Conservation (phyloP, 2,888 invertebrate genomes). For the Xestia c-nigrum region DNA sequence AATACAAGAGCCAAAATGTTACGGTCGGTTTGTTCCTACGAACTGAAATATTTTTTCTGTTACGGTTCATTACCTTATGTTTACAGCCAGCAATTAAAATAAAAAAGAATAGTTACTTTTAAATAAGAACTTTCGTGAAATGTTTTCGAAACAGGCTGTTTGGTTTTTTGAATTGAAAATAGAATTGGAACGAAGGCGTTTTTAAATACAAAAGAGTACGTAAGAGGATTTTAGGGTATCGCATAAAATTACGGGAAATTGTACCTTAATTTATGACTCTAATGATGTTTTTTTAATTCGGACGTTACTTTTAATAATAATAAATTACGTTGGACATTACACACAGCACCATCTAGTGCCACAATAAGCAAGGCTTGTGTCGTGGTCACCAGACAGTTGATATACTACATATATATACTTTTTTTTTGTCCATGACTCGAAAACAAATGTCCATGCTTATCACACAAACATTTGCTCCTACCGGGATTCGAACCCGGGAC, state of each 20-base stretch:
- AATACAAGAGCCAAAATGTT: slow-evolving; percentile 42
- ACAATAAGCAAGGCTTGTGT: too few species aligned
- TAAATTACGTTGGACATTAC: too few species aligned
- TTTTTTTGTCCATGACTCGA: too few species aligned
- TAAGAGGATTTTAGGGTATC: neutral
- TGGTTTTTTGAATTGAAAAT: slow-evolving; percentile 39
- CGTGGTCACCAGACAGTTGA: too few species aligned
- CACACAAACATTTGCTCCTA: too few species aligned
- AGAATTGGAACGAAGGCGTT: slow-evolving; percentile 32
- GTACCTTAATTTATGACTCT: too few species aligned
- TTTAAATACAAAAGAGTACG: neutral
- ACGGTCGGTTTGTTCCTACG: slow-evolving; percentile 29
- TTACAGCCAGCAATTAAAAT: slow-evolving; percentile 58
- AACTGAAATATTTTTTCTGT: slow-evolving; percentile 42
- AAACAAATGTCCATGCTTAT: too few species aligned
- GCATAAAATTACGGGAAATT: too few species aligned
- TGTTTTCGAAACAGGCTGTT: slow-evolving; percentile 22
- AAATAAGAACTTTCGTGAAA: slow-evolving; percentile 46
- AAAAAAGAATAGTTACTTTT: slow-evolving; percentile 51
- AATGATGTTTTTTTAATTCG: neutral
- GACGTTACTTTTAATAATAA: neutral
- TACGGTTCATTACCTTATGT: slow-evolving; percentile 56
- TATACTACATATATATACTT: too few species aligned
- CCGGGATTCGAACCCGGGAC: too few species aligned
- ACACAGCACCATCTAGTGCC: too few species aligned